Evolutionary conservation across 2,797 vertebrate genomes (phyloP).

Genomic region (Neomorphus geoffroyi): DNA sequence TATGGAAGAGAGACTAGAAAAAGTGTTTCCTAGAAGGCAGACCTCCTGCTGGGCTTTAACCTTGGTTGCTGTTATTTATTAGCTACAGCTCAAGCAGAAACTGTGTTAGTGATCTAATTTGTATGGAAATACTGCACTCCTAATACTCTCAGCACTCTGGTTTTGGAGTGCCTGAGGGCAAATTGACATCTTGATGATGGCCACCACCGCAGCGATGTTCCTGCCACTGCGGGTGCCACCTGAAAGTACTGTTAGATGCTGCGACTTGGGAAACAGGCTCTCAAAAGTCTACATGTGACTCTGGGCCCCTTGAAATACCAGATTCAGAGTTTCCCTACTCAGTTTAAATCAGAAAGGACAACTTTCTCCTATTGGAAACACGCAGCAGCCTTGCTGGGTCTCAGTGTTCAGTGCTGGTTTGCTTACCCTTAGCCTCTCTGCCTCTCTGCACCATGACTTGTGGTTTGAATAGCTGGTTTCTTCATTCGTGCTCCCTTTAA

Average conservation of each 20-base stretch:
- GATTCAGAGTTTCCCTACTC: background rate
- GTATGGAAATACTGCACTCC: background rate
- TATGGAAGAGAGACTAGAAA: background rate
- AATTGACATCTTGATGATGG: background rate
- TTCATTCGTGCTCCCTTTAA: background rate
- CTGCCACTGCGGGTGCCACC: background rate
- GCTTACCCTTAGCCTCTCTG: background rate
- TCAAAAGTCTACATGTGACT: background rate
- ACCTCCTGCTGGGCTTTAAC: background rate
- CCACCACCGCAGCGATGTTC: background rate
- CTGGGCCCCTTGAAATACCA: background rate
- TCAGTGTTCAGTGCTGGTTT: background rate
- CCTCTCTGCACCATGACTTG: background rate
- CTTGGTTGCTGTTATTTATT: background rate
- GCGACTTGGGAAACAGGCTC: background rate
- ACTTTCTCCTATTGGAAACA: background rate
- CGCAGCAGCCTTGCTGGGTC: background rate
- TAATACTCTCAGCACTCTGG: background rate
- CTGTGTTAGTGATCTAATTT: background rate
- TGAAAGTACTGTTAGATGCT: accelerated
- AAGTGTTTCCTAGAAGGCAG: background rate
- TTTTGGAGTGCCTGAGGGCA: accelerated
- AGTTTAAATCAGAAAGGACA: background rate
- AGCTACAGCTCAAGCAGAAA: background rate
- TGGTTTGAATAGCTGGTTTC: background rate